Conservation (phyloP, 2,888 invertebrate species). For the Scaptomyza flava region DNA sequence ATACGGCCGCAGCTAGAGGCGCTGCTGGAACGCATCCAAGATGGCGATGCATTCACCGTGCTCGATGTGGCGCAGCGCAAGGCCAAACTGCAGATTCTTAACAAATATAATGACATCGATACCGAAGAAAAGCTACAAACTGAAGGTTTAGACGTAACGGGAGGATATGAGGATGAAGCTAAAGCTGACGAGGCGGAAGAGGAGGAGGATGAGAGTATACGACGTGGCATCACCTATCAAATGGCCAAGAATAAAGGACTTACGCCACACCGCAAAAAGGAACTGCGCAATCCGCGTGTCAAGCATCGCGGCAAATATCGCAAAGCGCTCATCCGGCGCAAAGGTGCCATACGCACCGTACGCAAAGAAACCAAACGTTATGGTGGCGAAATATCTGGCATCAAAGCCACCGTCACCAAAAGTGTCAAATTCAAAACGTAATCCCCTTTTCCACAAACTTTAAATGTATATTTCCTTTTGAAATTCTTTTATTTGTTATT, state of each 20-base stretch:
- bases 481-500: neutral
- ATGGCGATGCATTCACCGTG: conserved; percentile 79
- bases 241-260: conserved; percentile 98
- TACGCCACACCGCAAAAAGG: conserved; percentile 95
- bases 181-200: conserved; percentile 75
- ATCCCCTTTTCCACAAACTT: neutral
- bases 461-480: neutral
- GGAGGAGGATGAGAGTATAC: conserved; percentile 84
- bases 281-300: conserved; percentile 96
- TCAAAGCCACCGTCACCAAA: conserved; percentile 94
- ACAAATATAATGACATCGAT: conserved; percentile 35
- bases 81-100: conserved; percentile 62
- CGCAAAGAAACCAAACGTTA: conserved; percentile 93
- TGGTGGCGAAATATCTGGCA: conserved; percentile 96
- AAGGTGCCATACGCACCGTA: conserved; percentile 95
- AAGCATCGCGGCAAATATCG: conserved; percentile 96
- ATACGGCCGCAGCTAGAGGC: conserved; percentile 89
- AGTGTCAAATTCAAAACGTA: conserved; percentile 92
- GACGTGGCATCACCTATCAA: conserved; percentile 95
- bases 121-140: conserved; percentile 47
- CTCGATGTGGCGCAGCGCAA: conserved; percentile 58
- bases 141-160: conserved; percentile 67
- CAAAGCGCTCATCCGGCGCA: conserved; percentile 95
- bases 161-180: conserved; percentile 81
- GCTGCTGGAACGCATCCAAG: conserved; percentile 86